These are phyloP conservation scores for Protonemura montana DNA, from an alignment of 2,888 invertebrate genomes.

Conservation along the genomic window DNA sequence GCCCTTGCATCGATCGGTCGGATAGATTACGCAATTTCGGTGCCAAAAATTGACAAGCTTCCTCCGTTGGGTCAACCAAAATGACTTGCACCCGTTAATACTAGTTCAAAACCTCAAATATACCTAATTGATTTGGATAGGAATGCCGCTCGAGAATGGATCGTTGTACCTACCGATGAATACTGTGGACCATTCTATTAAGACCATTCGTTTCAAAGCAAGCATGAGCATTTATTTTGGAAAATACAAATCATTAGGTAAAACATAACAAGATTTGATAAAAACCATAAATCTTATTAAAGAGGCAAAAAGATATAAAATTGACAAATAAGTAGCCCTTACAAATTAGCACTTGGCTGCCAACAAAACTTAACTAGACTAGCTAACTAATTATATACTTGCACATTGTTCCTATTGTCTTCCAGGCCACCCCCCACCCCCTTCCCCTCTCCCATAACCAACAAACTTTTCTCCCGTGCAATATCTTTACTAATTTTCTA, in stretches of 20 bases:
- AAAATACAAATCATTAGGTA: conserved; percentile 1
- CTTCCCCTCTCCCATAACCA: conserved; percentile 17
- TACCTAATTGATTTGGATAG: background rate
- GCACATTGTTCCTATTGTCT: conserved; percentile 47
- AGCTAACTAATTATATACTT: conserved; percentile 12
- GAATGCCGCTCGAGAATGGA: background rate
- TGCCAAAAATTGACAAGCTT: conserved; percentile 8
- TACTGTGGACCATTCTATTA: background rate
- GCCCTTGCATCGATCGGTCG: background rate
- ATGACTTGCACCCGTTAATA: background rate
- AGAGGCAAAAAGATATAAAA: background rate
- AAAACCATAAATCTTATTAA: background rate
- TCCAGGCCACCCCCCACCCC: conserved; percentile 40
- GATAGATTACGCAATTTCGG: background rate
- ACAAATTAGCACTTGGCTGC: background rate
- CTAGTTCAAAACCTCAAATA: background rate
- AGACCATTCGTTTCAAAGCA: background rate
- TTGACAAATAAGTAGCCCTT: background rate
- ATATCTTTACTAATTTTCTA: conserved; percentile 18
- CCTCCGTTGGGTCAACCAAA: background rate
- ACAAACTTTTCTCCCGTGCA: background rate
- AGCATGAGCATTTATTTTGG: background rate
- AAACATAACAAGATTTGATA: background rate
- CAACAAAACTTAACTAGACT: background rate
- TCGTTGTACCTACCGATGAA: background rate